phyloP scores from a whole-genome alignment of 2,113 vertebrate genomes.

The Connochaetes taurinus region DNA sequence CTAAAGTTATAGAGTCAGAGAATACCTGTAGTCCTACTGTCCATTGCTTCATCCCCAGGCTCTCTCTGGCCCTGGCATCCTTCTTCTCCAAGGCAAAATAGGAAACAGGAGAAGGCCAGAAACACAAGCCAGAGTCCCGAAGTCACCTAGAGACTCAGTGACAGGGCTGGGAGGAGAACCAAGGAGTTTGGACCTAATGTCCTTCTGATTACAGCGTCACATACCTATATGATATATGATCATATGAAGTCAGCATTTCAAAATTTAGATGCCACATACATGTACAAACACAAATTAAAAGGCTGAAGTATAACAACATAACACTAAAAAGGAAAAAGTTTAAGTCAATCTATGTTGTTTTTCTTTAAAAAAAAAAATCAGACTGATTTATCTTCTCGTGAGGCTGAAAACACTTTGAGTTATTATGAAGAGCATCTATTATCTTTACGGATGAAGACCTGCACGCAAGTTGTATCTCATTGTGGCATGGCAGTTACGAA shows the following conservation, averaged over 20 bases:
- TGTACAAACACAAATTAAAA: not conserved
- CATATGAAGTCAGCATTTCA: not conserved
- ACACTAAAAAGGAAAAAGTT: not conserved
- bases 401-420: constrained; percentile 58
- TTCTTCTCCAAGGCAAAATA: not conserved
- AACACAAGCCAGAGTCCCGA: not conserved
- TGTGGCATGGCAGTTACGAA: not conserved
- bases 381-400: constrained; percentile 66
- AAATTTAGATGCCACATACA: not conserved
- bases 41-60: not conserved
- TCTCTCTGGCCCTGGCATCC: not conserved
- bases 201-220: not conserved
- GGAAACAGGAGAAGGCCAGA: not conserved
- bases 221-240: not conserved
- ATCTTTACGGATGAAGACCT: constrained; percentile 57
- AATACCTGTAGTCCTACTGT: not conserved
- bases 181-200: not conserved
- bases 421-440: constrained; percentile 64
- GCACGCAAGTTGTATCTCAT: not conserved
- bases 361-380: constrained; percentile 20
- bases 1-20: not conserved
- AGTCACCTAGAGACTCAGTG: not conserved
- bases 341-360: not conserved
- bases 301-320: not conserved
- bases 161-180: not conserved